Conservation (phyloP, 92 coral and sea anemone species). For the Meandrina meandrites region DNA sequence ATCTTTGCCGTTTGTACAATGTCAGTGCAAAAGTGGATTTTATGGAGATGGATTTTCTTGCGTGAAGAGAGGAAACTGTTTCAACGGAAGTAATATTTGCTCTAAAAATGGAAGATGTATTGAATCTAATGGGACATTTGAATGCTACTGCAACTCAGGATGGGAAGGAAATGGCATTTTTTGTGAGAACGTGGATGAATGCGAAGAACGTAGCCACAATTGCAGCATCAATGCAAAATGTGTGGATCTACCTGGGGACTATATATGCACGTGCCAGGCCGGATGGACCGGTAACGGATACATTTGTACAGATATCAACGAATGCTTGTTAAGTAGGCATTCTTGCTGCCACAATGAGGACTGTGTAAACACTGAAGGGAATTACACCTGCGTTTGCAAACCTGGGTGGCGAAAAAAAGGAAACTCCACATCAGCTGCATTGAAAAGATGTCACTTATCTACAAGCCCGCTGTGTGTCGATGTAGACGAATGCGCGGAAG, state of each 20-base stretch:
- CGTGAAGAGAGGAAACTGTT: conserved; percentile 64
- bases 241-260: conserved; percentile 50
- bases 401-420: conserved; percentile 51
- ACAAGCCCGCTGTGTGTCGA: conserved; percentile 23
- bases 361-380: conserved; percentile 62
- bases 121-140: conserved; percentile 59
- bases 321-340: conserved; percentile 42
- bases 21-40: conserved; percentile 56
- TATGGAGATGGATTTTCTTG: conserved; percentile 71
- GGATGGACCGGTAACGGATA: conserved; percentile 63
- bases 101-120: conserved; percentile 52
- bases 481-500: conserved; percentile 62
- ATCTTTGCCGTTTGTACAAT: conserved; percentile 50
- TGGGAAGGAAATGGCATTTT: conserved; percentile 70
- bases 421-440: not conserved
- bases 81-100: conserved; percentile 44
- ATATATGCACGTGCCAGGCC: conserved; percentile 43
- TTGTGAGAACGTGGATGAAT: conserved; percentile 67
- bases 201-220: conserved; percentile 36
- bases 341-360: conserved; percentile 59
- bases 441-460: not conserved
- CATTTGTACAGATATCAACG: conserved; percentile 56
- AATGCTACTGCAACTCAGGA: conserved; percentile 62
- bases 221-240: conserved; percentile 57
- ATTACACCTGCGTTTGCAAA: conserved; percentile 52